A percentile compares a stretch with the other conserved stretches of the same genome.
Evolutionary conservation across 2,797 vertebrate species (phyloP).

Genomic region (Chromis chromis): DNA sequence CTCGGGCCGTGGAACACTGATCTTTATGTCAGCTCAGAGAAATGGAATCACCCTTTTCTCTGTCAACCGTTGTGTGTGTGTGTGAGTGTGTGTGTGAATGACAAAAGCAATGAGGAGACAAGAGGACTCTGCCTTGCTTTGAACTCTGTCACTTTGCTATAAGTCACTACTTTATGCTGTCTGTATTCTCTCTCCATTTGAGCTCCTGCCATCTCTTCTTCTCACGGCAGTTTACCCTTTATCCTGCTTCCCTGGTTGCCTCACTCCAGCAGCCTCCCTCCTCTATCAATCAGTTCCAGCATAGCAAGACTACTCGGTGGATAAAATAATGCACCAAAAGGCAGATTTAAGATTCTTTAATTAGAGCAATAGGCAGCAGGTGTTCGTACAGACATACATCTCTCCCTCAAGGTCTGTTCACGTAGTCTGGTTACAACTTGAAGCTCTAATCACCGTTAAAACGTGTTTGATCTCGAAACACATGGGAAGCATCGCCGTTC

Average conservation of each 20-base stretch:
- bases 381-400: slow-evolving; percentile 34
- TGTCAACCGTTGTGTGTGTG: slow-evolving; percentile 47
- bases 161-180: slow-evolving; percentile 68
- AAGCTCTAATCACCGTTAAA: slow-evolving; percentile 70
- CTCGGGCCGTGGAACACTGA: slow-evolving; percentile 71
- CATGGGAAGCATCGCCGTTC: slow-evolving; percentile 38
- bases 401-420: slow-evolving; percentile 37
- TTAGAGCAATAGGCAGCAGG: slow-evolving; percentile 48
- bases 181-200: slow-evolving; percentile 43
- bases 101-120: slow-evolving; percentile 68
- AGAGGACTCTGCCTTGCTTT: slow-evolving; percentile 67
- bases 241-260: slow-evolving; percentile 32
- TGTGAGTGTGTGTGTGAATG: slow-evolving; percentile 23
- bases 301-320: not conserved
- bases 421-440: slow-evolving; percentile 64
- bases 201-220: slow-evolving; percentile 42
- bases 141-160: slow-evolving; percentile 77
- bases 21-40: slow-evolving; percentile 78
- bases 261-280: slow-evolving; percentile 12
- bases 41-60: slow-evolving; percentile 73
- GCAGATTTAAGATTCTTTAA: slow-evolving; percentile 40
- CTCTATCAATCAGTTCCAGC: slow-evolving; percentile 11
- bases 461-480: slow-evolving; percentile 69
- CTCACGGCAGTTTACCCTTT: slow-evolving; percentile 26
- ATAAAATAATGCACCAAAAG: slow-evolving; percentile 39